Evolutionary conservation across 2,888 invertebrate species (phyloP), one percentile per base, ranked within the genome.

Genomic region (Pristionchus maxplancki): DNA sequence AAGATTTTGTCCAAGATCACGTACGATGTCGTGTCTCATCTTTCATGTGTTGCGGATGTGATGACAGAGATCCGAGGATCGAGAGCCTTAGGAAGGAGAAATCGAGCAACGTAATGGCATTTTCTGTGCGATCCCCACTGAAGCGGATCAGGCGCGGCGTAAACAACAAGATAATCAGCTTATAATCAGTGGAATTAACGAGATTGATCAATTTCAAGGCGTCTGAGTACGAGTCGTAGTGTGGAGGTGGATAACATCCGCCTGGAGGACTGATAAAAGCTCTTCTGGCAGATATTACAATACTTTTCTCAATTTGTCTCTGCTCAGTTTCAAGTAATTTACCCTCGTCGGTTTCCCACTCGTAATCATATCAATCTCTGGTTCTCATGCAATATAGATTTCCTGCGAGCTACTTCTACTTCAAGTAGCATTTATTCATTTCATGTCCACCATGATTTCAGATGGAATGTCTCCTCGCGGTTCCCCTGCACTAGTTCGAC

Each of bases 401-500:
- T n/a, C n/a, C n/a, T n/a, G n/a, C n/a, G n/a, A n/a, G n/a, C n/a
- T n/a, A n/a, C n/a, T n/a, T n/a, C n/a, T n/a, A n/a, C n/a, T n/a
- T n/a, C n/a, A n/a, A n/a, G n/a, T n/a, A n/a, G n/a, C n/a, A n/a
- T n/a, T n/a, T n/a, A n/a, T n/a, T n/a, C n/a, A n/a, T n/a, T n/a
- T n/a, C n/a, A n/a, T n/a, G n/a, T n/a, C n/a, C n/a, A n/a, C n/a
- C n/a, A n/a, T 44, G 11, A 44, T 11, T 83, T 20, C 17, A 83
- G 82, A 83, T 31, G 37, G 82, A 40, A 40, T 40, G 64, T 85
- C 85, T 0, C 62, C 85, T 5, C 85, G 37, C 17, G n/a, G 64
- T n/a, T 85, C 85, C 0, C 85, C 85, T 2, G 62, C 85, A 11
- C 44, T 85, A 15, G 85, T 85, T 11, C 85, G 85, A n/a, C 64